These are phyloP conservation scores for Petromus typicus DNA, from an alignment of 2,113 vertebrate genomes.

Conservation along the genomic window DNA sequence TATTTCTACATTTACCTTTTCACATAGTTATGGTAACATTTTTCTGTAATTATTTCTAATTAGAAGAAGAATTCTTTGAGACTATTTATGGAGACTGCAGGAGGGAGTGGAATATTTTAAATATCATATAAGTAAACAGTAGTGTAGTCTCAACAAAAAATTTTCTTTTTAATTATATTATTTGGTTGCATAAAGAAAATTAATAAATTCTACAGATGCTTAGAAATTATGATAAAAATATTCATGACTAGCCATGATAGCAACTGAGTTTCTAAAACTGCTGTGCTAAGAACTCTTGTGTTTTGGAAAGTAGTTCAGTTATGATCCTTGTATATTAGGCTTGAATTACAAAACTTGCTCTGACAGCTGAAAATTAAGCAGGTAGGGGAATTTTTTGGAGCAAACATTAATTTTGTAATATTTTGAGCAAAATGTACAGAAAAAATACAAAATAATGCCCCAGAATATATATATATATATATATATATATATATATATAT, in stretches of 20 bases:
- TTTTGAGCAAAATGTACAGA: background rate
- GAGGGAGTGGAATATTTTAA: background rate
- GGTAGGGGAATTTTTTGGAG: background rate
- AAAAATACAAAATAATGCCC: background rate
- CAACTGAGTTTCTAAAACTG: background rate
- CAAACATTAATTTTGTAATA: background rate
- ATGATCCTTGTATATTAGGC: background rate
- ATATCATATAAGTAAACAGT: background rate
- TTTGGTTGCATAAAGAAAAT: background rate
- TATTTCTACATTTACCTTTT: background rate
- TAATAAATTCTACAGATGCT: background rate
- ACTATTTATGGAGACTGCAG: background rate
- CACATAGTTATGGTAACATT: background rate
- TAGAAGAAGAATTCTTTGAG: background rate
- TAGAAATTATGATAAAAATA: background rate
- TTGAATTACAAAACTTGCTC: background rate
- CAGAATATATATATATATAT: background rate
- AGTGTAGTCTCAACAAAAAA: background rate
- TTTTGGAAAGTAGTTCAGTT: constrained; percentile 1
- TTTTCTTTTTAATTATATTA: constrained; percentile 1
- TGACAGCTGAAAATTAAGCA: background rate
- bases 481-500: too few species aligned
- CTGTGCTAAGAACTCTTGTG: background rate
- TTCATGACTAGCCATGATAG: background rate
- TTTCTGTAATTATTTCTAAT: background rate